phyloP scores from a whole-genome alignment of 2,797 vertebrate species.

The Eidolon dupreanum region DNA sequence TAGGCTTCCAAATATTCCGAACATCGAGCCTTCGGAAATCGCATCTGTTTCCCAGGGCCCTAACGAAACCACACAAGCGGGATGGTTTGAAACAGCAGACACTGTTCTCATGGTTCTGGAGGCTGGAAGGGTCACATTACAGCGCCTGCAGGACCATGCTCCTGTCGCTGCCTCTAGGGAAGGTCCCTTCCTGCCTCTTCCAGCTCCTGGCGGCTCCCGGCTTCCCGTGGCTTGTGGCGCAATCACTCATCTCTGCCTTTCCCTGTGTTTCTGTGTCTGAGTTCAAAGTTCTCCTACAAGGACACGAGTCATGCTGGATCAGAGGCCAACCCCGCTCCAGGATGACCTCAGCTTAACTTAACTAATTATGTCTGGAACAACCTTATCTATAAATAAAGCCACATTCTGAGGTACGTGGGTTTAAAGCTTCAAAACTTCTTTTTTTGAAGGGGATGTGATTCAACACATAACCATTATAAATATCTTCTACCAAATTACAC shows the following conservation, averaged over 20 bases:
- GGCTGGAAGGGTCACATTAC: fast-evolving
- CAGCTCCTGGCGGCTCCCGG: fast-evolving
- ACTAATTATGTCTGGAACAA: no score
- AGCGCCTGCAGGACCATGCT: background rate
- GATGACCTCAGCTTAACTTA: background rate
- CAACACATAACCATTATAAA: background rate
- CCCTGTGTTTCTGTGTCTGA: background rate
- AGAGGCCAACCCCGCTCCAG: background rate
- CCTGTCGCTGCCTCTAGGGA: fast-evolving
- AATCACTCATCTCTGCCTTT: background rate
- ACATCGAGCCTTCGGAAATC: background rate
- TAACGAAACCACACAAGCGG: background rate
- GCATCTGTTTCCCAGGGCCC: background rate
- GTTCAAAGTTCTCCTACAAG: no score
- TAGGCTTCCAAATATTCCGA: background rate
- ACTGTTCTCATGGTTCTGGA: fast-evolving
- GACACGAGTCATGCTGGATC: background rate
- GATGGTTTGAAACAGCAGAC: background rate
- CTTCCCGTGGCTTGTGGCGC: fast-evolving
- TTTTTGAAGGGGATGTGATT: background rate
- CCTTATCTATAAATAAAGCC: background rate
- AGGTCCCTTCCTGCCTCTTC: background rate
- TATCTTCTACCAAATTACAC: background rate
- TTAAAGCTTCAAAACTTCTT: background rate
- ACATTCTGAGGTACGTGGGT: no score